phyloP scores from a whole-genome alignment of 2,888 invertebrate genomes.

The Cheilosia vernalis region DNA sequence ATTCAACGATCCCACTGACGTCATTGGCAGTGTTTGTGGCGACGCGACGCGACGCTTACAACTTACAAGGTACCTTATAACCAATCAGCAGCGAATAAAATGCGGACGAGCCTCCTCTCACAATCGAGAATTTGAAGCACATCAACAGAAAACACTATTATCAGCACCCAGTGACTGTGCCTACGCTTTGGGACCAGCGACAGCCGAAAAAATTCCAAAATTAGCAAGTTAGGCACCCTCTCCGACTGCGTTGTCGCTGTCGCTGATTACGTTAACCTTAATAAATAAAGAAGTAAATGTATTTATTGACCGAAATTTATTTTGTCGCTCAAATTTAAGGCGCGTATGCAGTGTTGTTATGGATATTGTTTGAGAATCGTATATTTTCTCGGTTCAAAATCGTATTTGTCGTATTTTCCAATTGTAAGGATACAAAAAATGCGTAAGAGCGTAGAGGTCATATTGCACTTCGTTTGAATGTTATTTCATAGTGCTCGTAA shows the following conservation, averaged over 20 bases:
- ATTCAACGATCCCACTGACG: conserved; percentile 51
- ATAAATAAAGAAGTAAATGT: conserved; percentile 17
- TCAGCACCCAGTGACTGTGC: conserved; percentile 38
- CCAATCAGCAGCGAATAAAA: conserved; percentile 49
- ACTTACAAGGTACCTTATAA: conserved; percentile 16
- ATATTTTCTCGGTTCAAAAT: no score
- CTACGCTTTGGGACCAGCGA: neutral
- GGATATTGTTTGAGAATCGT: no score
- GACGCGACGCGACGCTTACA: conserved; percentile 14
- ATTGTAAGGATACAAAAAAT: no score
- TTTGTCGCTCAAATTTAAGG: neutral
- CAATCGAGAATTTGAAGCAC: conserved; percentile 16
- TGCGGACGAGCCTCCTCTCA: conserved; percentile 57
- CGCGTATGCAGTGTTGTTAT: no score
- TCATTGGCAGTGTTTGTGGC: conserved; percentile 33
- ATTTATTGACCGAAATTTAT: conserved; percentile 25
- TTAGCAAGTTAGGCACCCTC: neutral
- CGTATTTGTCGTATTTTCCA: no score
- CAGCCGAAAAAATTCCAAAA: conserved; percentile 28
- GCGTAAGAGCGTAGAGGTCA: no score
- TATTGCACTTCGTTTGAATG: no score
- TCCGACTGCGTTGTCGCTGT: neutral
- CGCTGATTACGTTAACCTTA: conserved; percentile 38
- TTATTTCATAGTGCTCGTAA: no score
- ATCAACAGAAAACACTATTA: conserved; percentile 10